These are phyloP conservation scores for Drosophila birchii DNA, from an alignment of 2,888 invertebrate species.

Conservation along the genomic window DNA sequence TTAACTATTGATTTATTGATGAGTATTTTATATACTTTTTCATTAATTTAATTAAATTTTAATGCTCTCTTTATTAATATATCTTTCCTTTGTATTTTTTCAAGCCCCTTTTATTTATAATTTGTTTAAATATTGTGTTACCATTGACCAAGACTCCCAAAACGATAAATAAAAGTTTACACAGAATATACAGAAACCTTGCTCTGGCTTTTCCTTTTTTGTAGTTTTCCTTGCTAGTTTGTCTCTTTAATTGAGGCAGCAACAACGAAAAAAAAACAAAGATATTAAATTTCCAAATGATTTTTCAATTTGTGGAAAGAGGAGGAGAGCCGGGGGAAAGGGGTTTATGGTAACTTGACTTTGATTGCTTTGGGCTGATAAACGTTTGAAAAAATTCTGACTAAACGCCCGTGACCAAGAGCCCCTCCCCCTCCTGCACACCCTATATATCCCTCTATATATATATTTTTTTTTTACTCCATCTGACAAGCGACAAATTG, in stretches of 20 bases:
- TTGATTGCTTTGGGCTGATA: conserved; percentile 59
- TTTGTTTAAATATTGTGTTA: conserved; percentile 4
- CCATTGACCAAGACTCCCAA: neutral
- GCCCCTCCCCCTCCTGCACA: neutral
- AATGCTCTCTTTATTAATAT: neutral
- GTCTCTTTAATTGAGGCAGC: conserved; percentile 23
- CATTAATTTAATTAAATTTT: neutral
- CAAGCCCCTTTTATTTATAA: neutral
- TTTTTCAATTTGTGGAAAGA: conserved; percentile 38
- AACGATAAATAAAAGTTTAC: conserved; percentile 8
- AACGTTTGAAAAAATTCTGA: conserved; percentile 39
- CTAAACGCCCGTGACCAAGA: conserved; percentile 16
- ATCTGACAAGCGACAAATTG: conserved; percentile 31
- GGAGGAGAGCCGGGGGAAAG: neutral
- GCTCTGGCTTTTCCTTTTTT: neutral
- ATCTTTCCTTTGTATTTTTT: neutral
- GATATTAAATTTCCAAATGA: conserved; percentile 48
- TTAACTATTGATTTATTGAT: neutral
- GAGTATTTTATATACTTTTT: neutral
- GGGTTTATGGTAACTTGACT: conserved; percentile 20
- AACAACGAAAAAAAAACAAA: conserved; percentile 1
- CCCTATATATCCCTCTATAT: neutral
- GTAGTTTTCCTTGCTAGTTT: conserved; percentile 14
- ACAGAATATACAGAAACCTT: neutral
- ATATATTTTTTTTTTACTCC: neutral